phyloP scores from a whole-genome alignment of 1,140 invertebrate species.

The Drosophila rufa region DNA sequence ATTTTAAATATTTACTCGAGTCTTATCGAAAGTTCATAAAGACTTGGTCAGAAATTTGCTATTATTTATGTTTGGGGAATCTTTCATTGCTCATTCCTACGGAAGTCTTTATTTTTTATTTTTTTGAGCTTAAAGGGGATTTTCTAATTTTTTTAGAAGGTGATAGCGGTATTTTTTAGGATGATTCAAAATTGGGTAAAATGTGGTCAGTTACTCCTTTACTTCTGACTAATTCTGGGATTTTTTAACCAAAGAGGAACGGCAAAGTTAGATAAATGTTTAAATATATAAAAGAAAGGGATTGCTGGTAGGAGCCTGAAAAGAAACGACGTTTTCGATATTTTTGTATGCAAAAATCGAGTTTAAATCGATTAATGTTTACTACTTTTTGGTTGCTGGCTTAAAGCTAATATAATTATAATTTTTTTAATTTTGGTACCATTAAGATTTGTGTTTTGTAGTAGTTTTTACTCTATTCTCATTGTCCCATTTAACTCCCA shows the following conservation, averaged over 20 bases:
- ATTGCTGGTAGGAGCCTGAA: no score
- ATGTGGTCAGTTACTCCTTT: background rate
- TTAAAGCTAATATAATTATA: background rate
- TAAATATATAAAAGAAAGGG: no score
- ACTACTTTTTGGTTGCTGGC: background rate
- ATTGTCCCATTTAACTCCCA: background rate
- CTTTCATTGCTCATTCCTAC: slow-evolving; percentile 4
- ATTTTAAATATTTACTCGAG: slow-evolving; percentile 27
- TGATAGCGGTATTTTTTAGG: background rate
- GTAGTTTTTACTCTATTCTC: background rate
- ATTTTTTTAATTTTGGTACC: background rate
- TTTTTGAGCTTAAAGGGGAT: background rate
- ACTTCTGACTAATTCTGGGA: slow-evolving; percentile 3
- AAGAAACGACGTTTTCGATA: no score
- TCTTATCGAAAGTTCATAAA: slow-evolving; percentile 29
- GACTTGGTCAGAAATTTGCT: slow-evolving; percentile 6
- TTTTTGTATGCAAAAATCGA: background rate
- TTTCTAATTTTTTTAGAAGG: background rate
- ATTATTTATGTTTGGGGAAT: slow-evolving; percentile 1
- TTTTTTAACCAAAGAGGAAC: no score
- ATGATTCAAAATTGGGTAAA: background rate
- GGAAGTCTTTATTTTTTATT: background rate
- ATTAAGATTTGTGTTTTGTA: background rate
- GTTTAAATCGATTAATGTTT: background rate
- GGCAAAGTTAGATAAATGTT: no score